Evolutionary conservation across 2,113 vertebrate species (phyloP).

Genomic region (Rhegmatorhina hoffmannsi): DNA sequence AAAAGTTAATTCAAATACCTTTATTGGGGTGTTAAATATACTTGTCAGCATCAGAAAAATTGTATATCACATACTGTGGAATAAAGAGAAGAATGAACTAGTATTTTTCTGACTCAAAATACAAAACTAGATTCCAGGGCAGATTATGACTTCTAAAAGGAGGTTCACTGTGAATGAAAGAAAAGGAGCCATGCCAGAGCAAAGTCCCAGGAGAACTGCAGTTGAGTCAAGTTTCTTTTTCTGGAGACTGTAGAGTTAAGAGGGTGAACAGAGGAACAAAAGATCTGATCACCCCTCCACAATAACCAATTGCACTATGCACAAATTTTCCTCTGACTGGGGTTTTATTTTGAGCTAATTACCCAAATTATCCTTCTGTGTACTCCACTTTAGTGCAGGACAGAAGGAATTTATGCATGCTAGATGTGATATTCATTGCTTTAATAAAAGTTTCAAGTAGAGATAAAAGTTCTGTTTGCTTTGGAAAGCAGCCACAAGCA

Average conservation of each 20-base stretch:
- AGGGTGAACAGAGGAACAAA: neutral
- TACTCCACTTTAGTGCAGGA: neutral
- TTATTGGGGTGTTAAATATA: neutral
- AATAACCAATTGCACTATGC: neutral
- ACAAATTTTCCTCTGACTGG: neutral
- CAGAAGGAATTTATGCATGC: neutral
- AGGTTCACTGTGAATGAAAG: constrained; percentile 26
- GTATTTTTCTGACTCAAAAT: constrained; percentile 28
- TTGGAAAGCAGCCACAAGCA: constrained; percentile 43
- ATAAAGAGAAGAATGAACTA: constrained; percentile 4
- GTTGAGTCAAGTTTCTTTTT: constrained; percentile 33
- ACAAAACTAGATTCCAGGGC: neutral
- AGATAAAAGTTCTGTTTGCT: constrained; percentile 53
- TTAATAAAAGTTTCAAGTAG: constrained; percentile 35
- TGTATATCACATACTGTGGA: neutral
- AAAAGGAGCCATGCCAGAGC: constrained; percentile 3
- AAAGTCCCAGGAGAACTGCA: neutral
- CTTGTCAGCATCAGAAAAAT: neutral
- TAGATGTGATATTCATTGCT: constrained; percentile 37
- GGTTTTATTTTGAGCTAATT: constrained; percentile 11
- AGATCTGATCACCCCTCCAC: neutral
- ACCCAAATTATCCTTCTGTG: neutral
- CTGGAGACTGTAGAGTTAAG: constrained; percentile 7
- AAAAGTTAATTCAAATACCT: neutral
- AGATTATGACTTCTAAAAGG: constrained; percentile 25